Base-by-base conservation (phyloP, 1,140 invertebrate species). In the Sycophaga agraensis region DNA sequence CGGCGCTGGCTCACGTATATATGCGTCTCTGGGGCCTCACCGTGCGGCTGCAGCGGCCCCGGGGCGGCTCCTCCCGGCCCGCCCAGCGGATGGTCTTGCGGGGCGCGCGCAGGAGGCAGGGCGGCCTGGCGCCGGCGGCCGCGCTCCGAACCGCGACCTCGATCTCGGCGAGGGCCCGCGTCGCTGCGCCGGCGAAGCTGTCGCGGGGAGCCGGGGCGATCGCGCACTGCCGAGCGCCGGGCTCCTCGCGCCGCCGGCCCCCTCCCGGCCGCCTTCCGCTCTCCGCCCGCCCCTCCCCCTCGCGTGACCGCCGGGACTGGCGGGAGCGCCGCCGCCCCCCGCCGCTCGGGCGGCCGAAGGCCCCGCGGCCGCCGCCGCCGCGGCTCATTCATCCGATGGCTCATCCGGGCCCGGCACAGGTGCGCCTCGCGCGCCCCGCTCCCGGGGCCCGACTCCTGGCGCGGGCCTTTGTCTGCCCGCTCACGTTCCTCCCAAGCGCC, bases 71-170 rank as follows among this genome's bases (percentile, higher is more conserved):
- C 28, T 63, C 60, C 43, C 28, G 17, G 39, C 50, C 35, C 24
- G 45, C 53, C 53, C 60, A 63, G 56, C 54, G 54, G 39, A 63
- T 63, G 53, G 60, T 63, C 26, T 49, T 53, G 31, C 40, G 28
- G 21, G 14, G 12, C 31, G 28, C 28, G 28, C 67, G 66, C 28
- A 31, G 28, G 28, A 31, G 28, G 28, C 28, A 6, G 4, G 5
- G 28, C 28, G 28, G 28, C 28, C 5, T 31, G 28, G 5, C 5
- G 28, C 28, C 28, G 4, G 28, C 28, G 28, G 28, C 4, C 31
- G 19, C 51, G 42, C 42, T 19, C 49, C 53, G 24, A 16, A 12
- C 35, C 39, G 48, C 58, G 51, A 59, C 53, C 46, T 59, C 48
- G 58, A 37, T 34, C 53, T 21, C 53, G 19, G 37, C 37, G 28